phyloP scores from a whole-genome alignment of 1,140 invertebrate species.

The Campodea augens region DNA sequence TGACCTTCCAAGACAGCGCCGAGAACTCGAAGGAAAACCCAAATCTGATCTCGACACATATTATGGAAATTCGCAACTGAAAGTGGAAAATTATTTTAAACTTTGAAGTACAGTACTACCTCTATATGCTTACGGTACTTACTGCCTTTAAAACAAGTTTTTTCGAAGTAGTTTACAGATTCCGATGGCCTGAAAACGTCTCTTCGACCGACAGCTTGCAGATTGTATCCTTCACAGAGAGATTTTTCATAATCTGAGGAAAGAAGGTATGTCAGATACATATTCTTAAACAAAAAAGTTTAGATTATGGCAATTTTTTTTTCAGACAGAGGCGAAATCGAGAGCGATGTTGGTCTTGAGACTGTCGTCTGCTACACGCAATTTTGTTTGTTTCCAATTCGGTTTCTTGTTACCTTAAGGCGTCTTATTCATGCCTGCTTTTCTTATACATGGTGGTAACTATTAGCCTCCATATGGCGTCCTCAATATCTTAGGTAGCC shows the following conservation, averaged over 20 bases:
- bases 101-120: neutral
- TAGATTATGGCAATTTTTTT: neutral
- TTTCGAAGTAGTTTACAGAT: slow-evolving; percentile 27
- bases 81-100: neutral
- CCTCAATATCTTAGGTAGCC: too few species aligned
- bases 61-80: slow-evolving; percentile 22
- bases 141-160: slow-evolving; percentile 26
- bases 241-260: slow-evolving; percentile 26
- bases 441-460: too few species aligned
- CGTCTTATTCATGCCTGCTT: neutral
- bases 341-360: neutral
- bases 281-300: slow-evolving; percentile 1
- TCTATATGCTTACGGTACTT: neutral
- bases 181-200: slow-evolving; percentile 20
- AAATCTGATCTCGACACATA: slow-evolving; percentile 29
- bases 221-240: slow-evolving; percentile 22
- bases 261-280: neutral
- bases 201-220: slow-evolving; percentile 19
- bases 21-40: slow-evolving; percentile 30
- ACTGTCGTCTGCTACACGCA: neutral
- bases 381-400: neutral
- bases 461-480: too few species aligned
- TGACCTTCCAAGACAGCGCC: slow-evolving; percentile 28
- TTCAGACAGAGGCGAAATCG: neutral
- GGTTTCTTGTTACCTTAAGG: neutral